A percentile compares a stretch with the other conserved stretches of the same genome.
These are phyloP conservation scores for Dascyllus trimaculatus DNA, from an alignment of 2,113 vertebrate genomes.

Conservation along the genomic window DNA sequence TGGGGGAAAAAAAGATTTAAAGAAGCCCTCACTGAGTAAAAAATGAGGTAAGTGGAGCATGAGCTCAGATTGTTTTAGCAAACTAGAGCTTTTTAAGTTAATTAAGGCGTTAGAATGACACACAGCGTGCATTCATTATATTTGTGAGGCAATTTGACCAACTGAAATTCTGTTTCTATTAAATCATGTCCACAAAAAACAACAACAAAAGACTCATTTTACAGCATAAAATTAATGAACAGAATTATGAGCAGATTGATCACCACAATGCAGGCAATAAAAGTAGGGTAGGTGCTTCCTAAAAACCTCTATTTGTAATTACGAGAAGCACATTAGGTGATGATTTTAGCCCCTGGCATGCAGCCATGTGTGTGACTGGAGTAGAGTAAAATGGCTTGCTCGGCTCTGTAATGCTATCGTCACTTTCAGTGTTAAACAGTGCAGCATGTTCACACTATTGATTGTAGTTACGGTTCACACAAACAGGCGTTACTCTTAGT, in stretches of 20 bases:
- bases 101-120: too few relatives aligned
- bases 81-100: too few relatives aligned
- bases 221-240: too few relatives aligned
- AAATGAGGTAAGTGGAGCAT: neutral
- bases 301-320: neutral
- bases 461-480: slow-evolving; percentile 23
- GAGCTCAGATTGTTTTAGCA: neutral
- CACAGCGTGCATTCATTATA: too few relatives aligned
- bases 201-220: too few relatives aligned
- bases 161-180: too few relatives aligned
- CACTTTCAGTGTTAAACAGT: slow-evolving; percentile 2
- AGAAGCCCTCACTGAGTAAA: neutral
- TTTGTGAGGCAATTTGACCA: too few relatives aligned
- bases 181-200: too few relatives aligned
- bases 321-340: neutral
- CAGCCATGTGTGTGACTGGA: neutral
- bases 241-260: too few relatives aligned
- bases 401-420: neutral
- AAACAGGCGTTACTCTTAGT: slow-evolving; percentile 28
- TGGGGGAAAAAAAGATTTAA: too few relatives aligned
- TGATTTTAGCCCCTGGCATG: neutral
- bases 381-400: neutral
- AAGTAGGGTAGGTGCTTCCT: neutral
- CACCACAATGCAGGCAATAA: too few relatives aligned
- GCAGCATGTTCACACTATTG: slow-evolving; percentile 18